A percentile compares a stretch with the other conserved stretches of the same genome.
phyloP scores from a whole-genome alignment of 2,888 invertebrate genomes.

The Microctonus aethiopoides region DNA sequence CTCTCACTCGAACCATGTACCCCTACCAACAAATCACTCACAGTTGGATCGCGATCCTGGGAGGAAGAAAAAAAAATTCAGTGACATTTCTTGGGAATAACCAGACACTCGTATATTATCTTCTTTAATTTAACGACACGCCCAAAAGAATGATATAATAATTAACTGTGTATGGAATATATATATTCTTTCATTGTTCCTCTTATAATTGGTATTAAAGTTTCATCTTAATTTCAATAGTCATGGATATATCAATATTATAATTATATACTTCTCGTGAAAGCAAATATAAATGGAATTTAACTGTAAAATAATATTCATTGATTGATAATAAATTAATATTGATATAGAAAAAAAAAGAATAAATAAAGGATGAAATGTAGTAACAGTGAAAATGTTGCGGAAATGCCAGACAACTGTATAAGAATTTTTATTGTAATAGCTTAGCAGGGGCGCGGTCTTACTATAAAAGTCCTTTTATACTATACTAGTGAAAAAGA shows the following conservation, averaged over 20 bases:
- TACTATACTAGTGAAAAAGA: background rate
- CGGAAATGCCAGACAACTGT: slow-evolving; percentile 8
- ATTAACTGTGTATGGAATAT: background rate
- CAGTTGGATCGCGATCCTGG: background rate
- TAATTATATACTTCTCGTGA: background rate
- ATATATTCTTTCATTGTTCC: background rate
- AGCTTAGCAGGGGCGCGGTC: background rate
- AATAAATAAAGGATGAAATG: background rate
- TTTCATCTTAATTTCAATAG: too few relatives aligned
- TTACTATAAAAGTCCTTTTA: background rate
- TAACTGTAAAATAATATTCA: background rate
- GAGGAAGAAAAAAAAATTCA: background rate
- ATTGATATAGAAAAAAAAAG: background rate
- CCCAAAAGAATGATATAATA: background rate
- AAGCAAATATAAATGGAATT: background rate
- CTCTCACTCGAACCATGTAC: background rate
- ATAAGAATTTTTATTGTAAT: background rate
- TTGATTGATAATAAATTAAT: background rate
- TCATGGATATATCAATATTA: too few relatives aligned
- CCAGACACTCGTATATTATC: background rate
- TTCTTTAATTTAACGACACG: background rate
- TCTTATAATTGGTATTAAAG: too few relatives aligned
- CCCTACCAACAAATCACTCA: slow-evolving; percentile 24
- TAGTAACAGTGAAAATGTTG: background rate
- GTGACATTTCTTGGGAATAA: too few relatives aligned